A percentile compares a stretch with the other conserved stretches of the same genome.
These are phyloP conservation scores for Catharus fuscescens DNA, from an alignment of 2,113 vertebrate genomes.

Conservation along the genomic window DNA sequence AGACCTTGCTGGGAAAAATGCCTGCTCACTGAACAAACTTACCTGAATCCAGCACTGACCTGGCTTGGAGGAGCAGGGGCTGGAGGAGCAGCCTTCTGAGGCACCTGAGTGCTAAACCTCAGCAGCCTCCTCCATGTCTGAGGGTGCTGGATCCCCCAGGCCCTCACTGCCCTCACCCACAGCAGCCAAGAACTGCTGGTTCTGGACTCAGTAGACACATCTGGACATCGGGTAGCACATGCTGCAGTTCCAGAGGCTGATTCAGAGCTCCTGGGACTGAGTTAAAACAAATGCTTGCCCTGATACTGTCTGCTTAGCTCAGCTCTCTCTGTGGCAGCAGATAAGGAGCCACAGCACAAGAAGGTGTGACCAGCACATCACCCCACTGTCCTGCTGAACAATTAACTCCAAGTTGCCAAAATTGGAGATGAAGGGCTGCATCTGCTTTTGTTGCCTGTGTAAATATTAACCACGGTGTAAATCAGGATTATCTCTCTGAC, in stretches of 20 bases:
- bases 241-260: neutral
- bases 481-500: slow-evolving; percentile 1
- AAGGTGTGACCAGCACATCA: neutral
- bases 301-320: neutral
- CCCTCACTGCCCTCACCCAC: fast-evolving
- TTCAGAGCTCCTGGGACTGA: neutral
- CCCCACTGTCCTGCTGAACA: neutral
- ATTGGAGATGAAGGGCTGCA: neutral
- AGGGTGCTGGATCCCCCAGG: neutral
- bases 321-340: neutral
- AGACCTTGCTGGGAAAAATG: neutral
- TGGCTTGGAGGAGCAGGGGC: neutral
- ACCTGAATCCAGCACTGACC: neutral
- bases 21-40: neutral
- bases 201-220: neutral
- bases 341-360: neutral
- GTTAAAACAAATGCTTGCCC: neutral
- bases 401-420: neutral
- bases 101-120: neutral
- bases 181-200: neutral
- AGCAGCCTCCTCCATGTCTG: fast-evolving
- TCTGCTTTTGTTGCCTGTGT: neutral
- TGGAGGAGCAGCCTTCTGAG: neutral
- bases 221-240: neutral
- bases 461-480: neutral